These are phyloP conservation scores for Dissostichus mawsoni DNA, from an alignment of 2,113 vertebrate genomes.

Conservation along the genomic window DNA sequence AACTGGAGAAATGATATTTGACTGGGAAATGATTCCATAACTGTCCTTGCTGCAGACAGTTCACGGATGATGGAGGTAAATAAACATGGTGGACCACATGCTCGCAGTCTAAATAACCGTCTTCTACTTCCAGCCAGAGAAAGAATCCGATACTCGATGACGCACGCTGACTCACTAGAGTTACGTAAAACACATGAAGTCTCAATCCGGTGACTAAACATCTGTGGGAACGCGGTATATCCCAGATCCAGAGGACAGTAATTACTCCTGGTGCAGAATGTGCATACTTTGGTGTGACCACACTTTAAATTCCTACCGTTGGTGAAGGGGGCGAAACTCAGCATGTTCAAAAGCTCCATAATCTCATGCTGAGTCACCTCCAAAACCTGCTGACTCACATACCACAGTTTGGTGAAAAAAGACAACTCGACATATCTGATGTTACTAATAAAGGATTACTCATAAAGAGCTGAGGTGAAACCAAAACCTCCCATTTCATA, in stretches of 20 bases:
- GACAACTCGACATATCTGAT: too few species aligned
- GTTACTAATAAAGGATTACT: background rate
- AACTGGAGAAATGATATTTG: background rate
- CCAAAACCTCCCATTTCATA: background rate
- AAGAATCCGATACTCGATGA: conserved; percentile 31
- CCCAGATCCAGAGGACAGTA: conserved; percentile 10
- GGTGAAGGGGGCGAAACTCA: conserved; percentile 36
- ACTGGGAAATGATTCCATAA: background rate
- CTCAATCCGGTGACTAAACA: conserved; percentile 54
- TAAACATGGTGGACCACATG: conserved; percentile 52
- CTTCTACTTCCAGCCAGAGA: conserved; percentile 26
- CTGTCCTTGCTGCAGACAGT: background rate
- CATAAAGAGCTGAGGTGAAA: background rate
- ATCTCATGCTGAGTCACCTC: conserved; percentile 38
- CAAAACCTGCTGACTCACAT: conserved; percentile 55
- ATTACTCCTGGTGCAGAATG: conserved; percentile 35
- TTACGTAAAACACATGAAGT: conserved; percentile 29
- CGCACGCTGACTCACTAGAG: conserved; percentile 58
- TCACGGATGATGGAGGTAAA: conserved; percentile 23
- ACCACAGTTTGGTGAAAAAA: conserved; percentile 22
- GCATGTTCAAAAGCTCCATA: conserved; percentile 28
- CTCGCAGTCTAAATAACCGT: conserved; percentile 20
- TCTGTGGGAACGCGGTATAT: conserved; percentile 31
- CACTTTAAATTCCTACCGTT: conserved; percentile 30
- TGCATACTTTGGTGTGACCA: conserved; percentile 38